Evolutionary conservation across 2,888 invertebrate species (phyloP), one percentile per base, ranked within the genome.

Genomic region (Idaea aversata): DNA sequence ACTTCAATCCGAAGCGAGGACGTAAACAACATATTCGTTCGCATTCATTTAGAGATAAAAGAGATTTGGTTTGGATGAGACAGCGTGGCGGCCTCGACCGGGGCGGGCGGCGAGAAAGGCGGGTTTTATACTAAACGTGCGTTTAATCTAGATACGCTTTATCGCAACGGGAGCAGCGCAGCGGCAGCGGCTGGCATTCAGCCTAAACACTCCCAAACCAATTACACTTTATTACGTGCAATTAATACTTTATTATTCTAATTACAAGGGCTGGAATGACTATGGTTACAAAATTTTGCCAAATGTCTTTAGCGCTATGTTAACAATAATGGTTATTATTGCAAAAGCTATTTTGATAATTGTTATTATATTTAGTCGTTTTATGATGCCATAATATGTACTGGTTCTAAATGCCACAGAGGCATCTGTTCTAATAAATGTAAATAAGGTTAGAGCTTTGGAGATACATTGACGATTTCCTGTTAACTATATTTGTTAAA

Each of bases 51-150:
- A 77, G 72, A 80, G 76, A 77, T 66, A 67, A 76, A 72, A 77
- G 76, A 74, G 71, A 75, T 83, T 82, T 79, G 47, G 85, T 85
- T 77, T 77, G 85, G 84, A 87, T 86, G 85, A 90, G 90, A 89
- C 89, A 71, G 87, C 83, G 70, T 82, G 89, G 90, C 88, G 88
- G 73, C 83, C 67, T 65, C 67, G 64, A 58, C 63, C 61, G 66
- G 71, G 70, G 73, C 74, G 73, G 72, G 76, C 67, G 64, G 67
- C 74, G 68, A 67, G 64, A 69, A 70, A 65, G 72, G 64, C 65
- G 67, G 73, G 74, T 75, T 36, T 80, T 80, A 77, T 75, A 72
- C 71, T 77, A 74, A 75, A 76, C 77, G 75, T 78, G 77, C 72
- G 76, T 80, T 80, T 78, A 73, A 82, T 84, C 80, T 75, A 76